Evolutionary conservation across 2,797 vertebrate species (phyloP), one percentile per base, ranked within the genome.

Genomic region (Cichlasoma orientale): DNA sequence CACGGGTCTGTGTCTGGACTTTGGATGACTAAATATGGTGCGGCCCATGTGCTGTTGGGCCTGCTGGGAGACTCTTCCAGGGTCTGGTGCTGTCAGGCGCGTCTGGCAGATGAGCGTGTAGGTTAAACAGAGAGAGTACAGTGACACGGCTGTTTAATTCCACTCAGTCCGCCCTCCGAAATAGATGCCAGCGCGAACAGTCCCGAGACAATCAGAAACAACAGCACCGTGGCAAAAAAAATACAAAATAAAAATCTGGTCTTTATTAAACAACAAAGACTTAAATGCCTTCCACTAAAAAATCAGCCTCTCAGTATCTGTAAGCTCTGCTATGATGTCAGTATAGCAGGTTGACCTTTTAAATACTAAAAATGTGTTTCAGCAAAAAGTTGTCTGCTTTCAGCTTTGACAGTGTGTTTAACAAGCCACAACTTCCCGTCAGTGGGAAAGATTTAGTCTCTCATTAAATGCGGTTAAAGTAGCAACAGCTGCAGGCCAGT

Each of bases 11-110:
- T 71, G 86, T 87, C 85, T 86, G 89, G 83, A 82, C 86, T 84
- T 72, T 74, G 72, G 74, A 93, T 94, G 91, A 93, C 94, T 94
- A 95, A 94, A 95, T 95, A 95, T 94, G 94, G 94, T 87, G 87
- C 66, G 78, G 87, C 74, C 84, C 80, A 71, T 53, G 87, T 84
- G 85, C 83, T 33, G 84, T 85, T 41, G 56, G 77, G 89, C 86
- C 86, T 84, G 88, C 83, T 79, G 85, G 83, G 87, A 89, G 87
- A 88, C 80, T 90, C 86, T 87, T 88, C 78, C 78, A 76, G 89
- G 80, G 81, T 92, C 90, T 93, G 92, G 82, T 85, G 90, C 88
- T 89, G 90, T 91, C 88, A 91, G 89, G 86, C 85, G 23, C 21
- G 85, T 90, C 92, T 90, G 89, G 90, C 89, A 91, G 86, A 91